Conservation (phyloP, 2,797 vertebrate genomes). For the Halcyon smyrnensis region DNA sequence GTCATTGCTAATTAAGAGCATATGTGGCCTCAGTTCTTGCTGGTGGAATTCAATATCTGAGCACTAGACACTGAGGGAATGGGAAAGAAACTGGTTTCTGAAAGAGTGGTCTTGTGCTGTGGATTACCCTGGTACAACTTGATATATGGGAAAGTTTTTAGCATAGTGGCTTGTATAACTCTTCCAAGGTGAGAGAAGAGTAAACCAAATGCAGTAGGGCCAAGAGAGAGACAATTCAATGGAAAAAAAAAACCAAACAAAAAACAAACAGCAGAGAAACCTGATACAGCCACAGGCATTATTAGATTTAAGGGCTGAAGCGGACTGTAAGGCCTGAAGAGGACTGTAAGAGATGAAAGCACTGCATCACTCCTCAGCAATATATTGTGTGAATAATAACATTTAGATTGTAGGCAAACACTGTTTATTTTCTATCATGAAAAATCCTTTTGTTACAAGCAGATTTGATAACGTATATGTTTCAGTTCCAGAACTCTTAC, state of each 20-base stretch:
- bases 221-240: not conserved
- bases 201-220: not conserved
- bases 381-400: not conserved
- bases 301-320: not conserved
- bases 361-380: not conserved
- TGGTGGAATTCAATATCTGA: slow-evolving; percentile 12
- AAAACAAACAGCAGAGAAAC: not conserved
- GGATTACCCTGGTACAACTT: not conserved
- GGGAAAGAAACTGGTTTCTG: not conserved
- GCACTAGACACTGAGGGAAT: not conserved
- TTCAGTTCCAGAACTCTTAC: not conserved
- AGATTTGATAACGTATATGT: slow-evolving; percentile 22
- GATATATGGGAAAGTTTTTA: not conserved
- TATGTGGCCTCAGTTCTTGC: not conserved
- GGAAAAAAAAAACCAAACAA: not conserved
- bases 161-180: not conserved
- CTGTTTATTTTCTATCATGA: not conserved
- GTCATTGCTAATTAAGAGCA: slow-evolving; percentile 45
- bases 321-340: not conserved
- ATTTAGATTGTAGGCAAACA: not conserved
- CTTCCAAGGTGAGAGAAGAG: not conserved
- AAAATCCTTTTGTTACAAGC: not conserved
- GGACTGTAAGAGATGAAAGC: not conserved
- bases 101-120: not conserved
- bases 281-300: not conserved